phyloP scores from a whole-genome alignment of 2,797 vertebrate genomes.

The Masticophis lateralis region DNA sequence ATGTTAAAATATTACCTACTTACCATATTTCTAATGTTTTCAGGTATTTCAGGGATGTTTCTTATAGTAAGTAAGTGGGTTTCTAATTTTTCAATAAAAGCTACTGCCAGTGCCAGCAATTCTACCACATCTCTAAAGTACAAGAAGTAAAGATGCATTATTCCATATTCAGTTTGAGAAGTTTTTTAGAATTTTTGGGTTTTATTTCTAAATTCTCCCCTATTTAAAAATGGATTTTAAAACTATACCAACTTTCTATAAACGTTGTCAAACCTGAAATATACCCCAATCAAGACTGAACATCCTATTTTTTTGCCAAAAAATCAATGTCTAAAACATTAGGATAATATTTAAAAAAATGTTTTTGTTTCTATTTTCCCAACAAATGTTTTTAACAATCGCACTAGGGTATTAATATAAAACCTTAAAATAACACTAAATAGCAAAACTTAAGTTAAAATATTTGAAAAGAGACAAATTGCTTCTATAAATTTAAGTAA shows the following conservation, averaged over 20 bases:
- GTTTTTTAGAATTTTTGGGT: background rate
- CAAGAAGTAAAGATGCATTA: background rate
- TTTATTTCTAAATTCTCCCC: background rate
- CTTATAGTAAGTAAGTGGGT: slow-evolving; percentile 66
- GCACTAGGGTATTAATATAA: background rate
- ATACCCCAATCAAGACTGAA: background rate
- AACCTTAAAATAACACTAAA: background rate
- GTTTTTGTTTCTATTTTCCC: background rate
- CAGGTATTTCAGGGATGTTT: slow-evolving; percentile 63
- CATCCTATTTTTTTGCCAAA: background rate
- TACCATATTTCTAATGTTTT: slow-evolving; percentile 66
- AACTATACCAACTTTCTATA: background rate
- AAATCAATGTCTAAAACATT: background rate
- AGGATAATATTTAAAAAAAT: background rate
- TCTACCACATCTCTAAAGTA: slow-evolving; percentile 64
- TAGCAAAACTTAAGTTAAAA: background rate
- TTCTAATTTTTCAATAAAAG: slow-evolving; percentile 74
- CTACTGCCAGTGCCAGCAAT: slow-evolving; percentile 68
- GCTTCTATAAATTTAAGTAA: background rate
- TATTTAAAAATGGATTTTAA: background rate
- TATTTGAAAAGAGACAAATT: background rate
- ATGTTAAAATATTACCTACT: slow-evolving; percentile 50
- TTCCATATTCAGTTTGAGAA: slow-evolving; percentile 5
- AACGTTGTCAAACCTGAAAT: background rate
- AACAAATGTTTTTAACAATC: background rate